Base-by-base conservation (phyloP, 2,888 invertebrate genomes). In the Phasia obesa region DNA sequence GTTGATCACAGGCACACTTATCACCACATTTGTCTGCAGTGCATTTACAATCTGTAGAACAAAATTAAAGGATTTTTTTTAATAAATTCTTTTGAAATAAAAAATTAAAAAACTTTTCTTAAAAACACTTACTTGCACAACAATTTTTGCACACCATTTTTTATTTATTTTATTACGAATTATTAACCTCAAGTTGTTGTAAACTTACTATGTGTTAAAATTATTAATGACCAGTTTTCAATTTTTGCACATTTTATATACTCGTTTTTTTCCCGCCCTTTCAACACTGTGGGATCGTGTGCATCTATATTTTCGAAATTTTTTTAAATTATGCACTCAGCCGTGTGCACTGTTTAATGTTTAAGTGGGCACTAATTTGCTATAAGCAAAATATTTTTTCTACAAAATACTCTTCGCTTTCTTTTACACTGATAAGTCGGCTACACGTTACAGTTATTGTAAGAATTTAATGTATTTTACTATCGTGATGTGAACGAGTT, bases 81-180 rank as follows among this genome's bases (percentile, higher is more conserved):
- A n/a, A 35, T 35, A 31, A 35, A n/a, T 27, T 13, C 44, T 11
- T 49, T 47, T 1, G 21, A 5, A n/a, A n/a, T n/a, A n/a, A n/a
- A 17, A 60, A 49, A 55, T 17, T n/a, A 42, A 53, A n/a, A 49
- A 19, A 1, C 21, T 64, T n/a, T 53, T 4, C 4, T 6, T 42
- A 27, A 5, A 4, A 15, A 15, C 47, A 87, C 88, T 87, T 53
- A 88, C 88, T 87, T 19, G 87, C 86, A 86, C 85, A 87, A 85
- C 88, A 89, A 85, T 87, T 87, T 74, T 88, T 88, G 87, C 89
- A 88, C 84, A 85, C 86, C 88, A 88, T 88, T 0, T 7, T n/a
- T 31, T 31, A n/a, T 38, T 9, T 64, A 25, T 38, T 13, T 51
- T 15, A 62, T 51, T 21, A 13, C 11, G 11, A 55, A 6, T 21